phyloP scores from a whole-genome alignment of 2,888 invertebrate genomes.

The Magallana nippona region DNA sequence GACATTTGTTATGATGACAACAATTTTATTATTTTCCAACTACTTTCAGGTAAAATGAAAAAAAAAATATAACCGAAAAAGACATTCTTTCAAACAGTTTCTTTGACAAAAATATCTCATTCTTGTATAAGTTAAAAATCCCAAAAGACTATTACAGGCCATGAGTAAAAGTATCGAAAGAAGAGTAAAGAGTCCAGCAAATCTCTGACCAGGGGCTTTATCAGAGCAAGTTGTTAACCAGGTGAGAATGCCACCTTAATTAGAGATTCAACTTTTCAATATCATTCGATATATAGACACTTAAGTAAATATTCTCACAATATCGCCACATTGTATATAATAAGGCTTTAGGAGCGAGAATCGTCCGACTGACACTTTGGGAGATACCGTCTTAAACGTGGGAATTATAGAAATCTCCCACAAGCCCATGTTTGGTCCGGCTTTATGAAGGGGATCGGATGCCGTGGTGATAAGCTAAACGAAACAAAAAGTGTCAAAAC shows the following conservation, averaged over 20 bases:
- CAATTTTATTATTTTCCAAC: no score
- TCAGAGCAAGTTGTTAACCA: slow-evolving; percentile 4
- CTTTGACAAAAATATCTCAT: no score
- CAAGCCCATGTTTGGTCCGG: background rate
- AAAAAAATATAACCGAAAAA: no score
- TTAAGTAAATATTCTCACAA: slow-evolving; percentile 27
- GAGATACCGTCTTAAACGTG: background rate
- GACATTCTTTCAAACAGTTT: no score
- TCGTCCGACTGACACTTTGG: background rate
- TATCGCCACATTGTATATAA: slow-evolving; percentile 41
- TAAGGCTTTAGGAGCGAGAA: slow-evolving; percentile 20
- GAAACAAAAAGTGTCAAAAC: slow-evolving; percentile 50
- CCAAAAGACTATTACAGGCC: no score
- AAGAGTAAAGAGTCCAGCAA: background rate
- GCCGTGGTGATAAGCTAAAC: slow-evolving; percentile 5
- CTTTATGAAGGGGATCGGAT: background rate
- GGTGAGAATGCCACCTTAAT: slow-evolving; percentile 39
- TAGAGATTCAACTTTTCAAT: slow-evolving; percentile 35
- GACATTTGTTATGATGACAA: no score
- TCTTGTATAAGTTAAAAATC: no score
- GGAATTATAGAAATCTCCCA: slow-evolving; percentile 22
- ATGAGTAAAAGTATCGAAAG: no score
- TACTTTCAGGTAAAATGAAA: no score
- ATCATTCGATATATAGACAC: slow-evolving; percentile 34
- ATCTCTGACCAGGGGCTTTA: slow-evolving; percentile 8